These are phyloP conservation scores for Pseudopodoces humilis DNA, from an alignment of 2,113 vertebrate species.

Conservation along the genomic window DNA sequence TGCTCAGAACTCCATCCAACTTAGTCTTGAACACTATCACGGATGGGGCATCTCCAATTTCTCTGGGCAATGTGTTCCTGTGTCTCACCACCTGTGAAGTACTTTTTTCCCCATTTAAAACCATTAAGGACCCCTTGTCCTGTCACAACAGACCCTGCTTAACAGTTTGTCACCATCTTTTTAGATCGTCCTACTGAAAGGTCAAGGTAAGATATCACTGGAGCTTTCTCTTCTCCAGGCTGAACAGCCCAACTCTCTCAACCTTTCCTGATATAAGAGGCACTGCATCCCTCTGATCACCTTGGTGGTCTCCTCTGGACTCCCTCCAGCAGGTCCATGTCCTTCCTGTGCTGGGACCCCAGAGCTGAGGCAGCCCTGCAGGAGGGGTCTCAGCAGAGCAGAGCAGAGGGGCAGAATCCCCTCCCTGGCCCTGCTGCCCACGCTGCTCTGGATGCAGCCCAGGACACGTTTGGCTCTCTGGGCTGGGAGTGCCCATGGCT, in stretches of 20 bases:
- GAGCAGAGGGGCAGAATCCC: background rate
- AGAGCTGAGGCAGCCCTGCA: background rate
- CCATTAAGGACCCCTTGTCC: background rate
- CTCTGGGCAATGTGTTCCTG: background rate
- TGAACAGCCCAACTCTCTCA: background rate
- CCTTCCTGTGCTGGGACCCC: background rate
- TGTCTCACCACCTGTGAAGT: background rate
- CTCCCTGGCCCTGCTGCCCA: background rate
- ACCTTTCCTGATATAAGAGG: fast-evolving
- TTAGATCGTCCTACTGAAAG: background rate
- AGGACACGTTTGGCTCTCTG: background rate
- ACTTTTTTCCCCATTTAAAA: background rate
- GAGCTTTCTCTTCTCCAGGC: background rate
- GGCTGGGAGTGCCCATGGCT: background rate
- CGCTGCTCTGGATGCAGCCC: background rate
- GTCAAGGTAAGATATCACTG: background rate
- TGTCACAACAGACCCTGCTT: too few species aligned
- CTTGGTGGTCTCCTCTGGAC: background rate
- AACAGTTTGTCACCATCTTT: background rate
- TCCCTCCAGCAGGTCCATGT: fast-evolving
- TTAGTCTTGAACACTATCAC: background rate
- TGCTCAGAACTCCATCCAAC: background rate
- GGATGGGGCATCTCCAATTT: background rate
- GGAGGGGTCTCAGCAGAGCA: background rate
- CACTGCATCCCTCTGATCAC: background rate